Evolutionary conservation across 1,140 invertebrate genomes (phyloP).

Genomic region (Drosophila nebulosa): DNA sequence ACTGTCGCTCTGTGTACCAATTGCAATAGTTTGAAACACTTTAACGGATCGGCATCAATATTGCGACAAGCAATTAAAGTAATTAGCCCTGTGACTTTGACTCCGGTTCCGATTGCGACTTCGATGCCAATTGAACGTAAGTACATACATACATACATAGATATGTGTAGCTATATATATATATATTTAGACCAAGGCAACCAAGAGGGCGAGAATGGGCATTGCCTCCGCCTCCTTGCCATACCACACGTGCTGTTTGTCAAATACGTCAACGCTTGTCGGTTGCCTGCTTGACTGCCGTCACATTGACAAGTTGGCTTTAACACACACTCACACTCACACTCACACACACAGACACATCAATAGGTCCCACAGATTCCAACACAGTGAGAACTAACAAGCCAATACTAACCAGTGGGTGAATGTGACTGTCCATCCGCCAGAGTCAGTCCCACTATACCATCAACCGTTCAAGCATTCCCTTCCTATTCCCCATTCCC

Average conservation of each 20-base stretch:
- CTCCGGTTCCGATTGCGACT: neutral
- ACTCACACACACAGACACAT: slow-evolving; percentile 5
- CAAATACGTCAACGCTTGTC: slow-evolving; percentile 76
- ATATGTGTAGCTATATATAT: too few species aligned
- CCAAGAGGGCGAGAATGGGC: slow-evolving; percentile 4
- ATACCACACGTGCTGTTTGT: slow-evolving; percentile 57
- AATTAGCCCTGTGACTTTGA: slow-evolving; percentile 55
- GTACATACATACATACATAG: neutral
- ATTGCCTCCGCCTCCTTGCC: slow-evolving; percentile 6
- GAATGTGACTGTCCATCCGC: slow-evolving; percentile 23
- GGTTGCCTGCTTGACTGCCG: slow-evolving; percentile 64
- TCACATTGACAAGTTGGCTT: slow-evolving; percentile 76
- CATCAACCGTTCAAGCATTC: slow-evolving; percentile 1
- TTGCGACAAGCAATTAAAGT: slow-evolving; percentile 71
- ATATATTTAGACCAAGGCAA: neutral
- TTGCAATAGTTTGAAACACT: slow-evolving; percentile 38
- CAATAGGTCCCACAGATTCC: neutral
- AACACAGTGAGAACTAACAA: slow-evolving; percentile 22
- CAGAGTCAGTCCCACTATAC: neutral
- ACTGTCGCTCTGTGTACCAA: neutral
- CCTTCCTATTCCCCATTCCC: neutral
- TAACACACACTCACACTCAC: slow-evolving; percentile 39
- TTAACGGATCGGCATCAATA: slow-evolving; percentile 29
- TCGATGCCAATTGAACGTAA: neutral
- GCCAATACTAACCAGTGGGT: slow-evolving; percentile 32